These are phyloP conservation scores for Linepithema humile DNA, from an alignment of 1,140 invertebrate species.

Conservation along the genomic window DNA sequence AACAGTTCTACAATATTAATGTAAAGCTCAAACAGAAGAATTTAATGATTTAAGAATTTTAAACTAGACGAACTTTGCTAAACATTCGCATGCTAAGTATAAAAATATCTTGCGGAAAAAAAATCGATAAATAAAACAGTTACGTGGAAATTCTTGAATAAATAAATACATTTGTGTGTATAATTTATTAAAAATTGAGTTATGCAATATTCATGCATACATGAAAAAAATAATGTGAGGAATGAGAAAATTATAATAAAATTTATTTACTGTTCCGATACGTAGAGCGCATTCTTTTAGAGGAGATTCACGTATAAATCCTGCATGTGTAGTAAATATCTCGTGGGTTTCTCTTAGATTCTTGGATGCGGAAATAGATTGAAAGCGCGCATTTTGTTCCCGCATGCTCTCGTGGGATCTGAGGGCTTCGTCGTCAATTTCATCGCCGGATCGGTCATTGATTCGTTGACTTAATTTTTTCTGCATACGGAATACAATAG, in stretches of 20 bases:
- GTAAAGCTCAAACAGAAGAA: not conserved
- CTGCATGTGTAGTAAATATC: not conserved
- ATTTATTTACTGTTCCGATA: not conserved
- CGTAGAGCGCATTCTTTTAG: conserved; percentile 1
- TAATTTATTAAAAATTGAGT: no score
- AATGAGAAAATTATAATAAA: not conserved
- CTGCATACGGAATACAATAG: no score
- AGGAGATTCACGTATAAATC: not conserved
- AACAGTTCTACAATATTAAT: not conserved
- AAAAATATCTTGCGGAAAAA: no score
- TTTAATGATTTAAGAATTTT: no score
- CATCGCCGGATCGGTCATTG: not conserved
- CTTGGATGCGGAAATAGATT: not conserved
- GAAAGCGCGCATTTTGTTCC: not conserved
- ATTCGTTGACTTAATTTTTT: not conserved
- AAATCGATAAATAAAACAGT: no score
- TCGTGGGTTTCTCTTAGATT: not conserved
- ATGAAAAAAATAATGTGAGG: not conserved
- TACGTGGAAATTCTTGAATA: no score
- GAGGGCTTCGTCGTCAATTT: not conserved
- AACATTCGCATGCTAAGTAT: no score
- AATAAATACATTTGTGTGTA: no score
- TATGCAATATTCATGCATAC: no score
- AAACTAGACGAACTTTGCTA: no score
- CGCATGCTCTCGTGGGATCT: not conserved